These are phyloP conservation scores for Geotrupes spiniger DNA, from an alignment of 2,888 invertebrate species.

Conservation along the genomic window DNA sequence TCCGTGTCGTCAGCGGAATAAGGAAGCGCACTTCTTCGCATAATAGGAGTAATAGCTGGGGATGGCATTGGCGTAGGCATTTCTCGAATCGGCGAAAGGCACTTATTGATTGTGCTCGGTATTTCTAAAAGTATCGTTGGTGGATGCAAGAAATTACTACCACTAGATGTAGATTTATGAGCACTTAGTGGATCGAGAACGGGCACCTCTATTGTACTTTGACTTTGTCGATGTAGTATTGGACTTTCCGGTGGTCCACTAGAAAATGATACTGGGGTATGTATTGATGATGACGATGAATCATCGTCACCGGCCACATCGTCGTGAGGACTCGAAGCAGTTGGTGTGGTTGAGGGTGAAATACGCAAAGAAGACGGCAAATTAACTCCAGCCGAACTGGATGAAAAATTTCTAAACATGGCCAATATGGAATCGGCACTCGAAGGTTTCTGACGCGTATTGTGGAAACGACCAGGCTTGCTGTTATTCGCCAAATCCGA, in stretches of 20 bases:
- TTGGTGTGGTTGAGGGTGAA: slow-evolving; percentile 69
- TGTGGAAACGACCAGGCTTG: slow-evolving; percentile 41
- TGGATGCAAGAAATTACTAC: slow-evolving; percentile 65
- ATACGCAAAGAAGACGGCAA: slow-evolving; percentile 61
- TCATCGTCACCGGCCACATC: slow-evolving; percentile 68
- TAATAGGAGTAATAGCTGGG: slow-evolving; percentile 66
- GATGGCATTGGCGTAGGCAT: slow-evolving; percentile 73
- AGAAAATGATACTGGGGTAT: slow-evolving; percentile 60
- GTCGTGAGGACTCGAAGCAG: slow-evolving; percentile 72
- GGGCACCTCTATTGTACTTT: slow-evolving; percentile 57
- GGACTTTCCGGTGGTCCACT: slow-evolving; percentile 64
- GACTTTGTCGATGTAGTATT: slow-evolving; percentile 45
- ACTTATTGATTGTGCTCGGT: slow-evolving; percentile 70
- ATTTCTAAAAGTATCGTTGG: slow-evolving; percentile 76
- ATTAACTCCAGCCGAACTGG: slow-evolving; percentile 59
- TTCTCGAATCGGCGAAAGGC: slow-evolving; percentile 76
- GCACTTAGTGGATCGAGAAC: slow-evolving; percentile 69
- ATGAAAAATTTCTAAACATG: slow-evolving; percentile 73
- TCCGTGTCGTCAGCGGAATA: slow-evolving; percentile 49
- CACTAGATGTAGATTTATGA: slow-evolving; percentile 58
- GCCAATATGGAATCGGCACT: slow-evolving; percentile 78
- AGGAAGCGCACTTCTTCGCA: slow-evolving; percentile 48
- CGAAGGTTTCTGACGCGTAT: slow-evolving; percentile 62
- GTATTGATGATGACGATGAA: slow-evolving; percentile 66
- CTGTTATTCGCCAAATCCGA: slow-evolving; percentile 46